A percentile compares a stretch with the other conserved stretches of the same genome.
These are phyloP conservation scores for Petrolisthes manimaculis DNA, from an alignment of 2,888 invertebrate genomes.

Conservation along the genomic window DNA sequence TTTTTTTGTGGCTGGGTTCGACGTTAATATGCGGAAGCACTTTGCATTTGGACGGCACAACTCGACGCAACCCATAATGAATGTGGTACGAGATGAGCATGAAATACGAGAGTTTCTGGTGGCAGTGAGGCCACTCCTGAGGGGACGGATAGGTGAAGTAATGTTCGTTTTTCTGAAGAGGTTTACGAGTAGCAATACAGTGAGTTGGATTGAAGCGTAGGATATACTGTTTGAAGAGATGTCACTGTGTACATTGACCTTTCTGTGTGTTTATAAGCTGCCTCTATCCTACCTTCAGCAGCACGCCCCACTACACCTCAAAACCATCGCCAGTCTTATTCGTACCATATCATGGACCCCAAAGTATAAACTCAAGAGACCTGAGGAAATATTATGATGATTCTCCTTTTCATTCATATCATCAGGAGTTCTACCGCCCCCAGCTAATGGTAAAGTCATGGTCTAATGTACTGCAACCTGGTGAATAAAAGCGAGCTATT, in stretches of 20 bases:
- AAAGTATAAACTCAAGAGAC: neutral
- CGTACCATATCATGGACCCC: neutral
- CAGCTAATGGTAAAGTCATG: too few relatives aligned
- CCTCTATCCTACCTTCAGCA: conserved; percentile 23
- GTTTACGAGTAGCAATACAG: conserved; percentile 19
- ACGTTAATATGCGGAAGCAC: conserved; percentile 17
- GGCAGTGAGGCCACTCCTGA: conserved; percentile 17
- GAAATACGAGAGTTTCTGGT: conserved; percentile 18
- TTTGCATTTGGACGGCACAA: neutral
- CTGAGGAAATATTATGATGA: too few relatives aligned
- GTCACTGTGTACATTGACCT: conserved; percentile 4
- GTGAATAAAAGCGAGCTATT: too few relatives aligned
- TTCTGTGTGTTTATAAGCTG: conserved; percentile 1
- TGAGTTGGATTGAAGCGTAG: conserved; percentile 24
- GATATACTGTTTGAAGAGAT: neutral
- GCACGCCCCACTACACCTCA: conserved; percentile 19
- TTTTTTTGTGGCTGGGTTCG: conserved; percentile 25
- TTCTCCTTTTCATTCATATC: too few relatives aligned
- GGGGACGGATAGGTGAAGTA: neutral
- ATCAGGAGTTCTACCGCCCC: too few relatives aligned
- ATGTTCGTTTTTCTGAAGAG: conserved; percentile 6
- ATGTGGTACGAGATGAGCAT: conserved; percentile 10
- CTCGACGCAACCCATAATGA: neutral
- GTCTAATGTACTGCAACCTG: too few relatives aligned
- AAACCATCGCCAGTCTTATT: neutral